Percentiles rank a stretch among this genome's conserved stretches.
Conservation (phyloP, 2,113 vertebrate species). For the Vireo altiloquus region DNA sequence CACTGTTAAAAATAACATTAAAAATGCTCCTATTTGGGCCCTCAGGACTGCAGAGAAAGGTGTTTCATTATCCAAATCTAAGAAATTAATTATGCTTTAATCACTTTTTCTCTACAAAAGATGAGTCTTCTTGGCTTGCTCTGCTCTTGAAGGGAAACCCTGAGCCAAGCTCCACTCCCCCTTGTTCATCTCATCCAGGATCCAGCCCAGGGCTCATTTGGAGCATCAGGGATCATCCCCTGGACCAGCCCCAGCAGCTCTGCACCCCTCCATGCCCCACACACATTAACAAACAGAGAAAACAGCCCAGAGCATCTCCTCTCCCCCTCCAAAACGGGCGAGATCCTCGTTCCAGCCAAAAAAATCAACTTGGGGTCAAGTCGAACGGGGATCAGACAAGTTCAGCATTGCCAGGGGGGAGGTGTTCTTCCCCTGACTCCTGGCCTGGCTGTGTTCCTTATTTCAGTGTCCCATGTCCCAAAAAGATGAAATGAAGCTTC, state of each 20-base stretch:
- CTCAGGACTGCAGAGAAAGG: not conserved
- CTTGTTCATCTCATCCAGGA: not conserved
- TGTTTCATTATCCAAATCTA: not conserved
- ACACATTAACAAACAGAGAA: fast-evolving
- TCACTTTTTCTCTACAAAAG: not conserved
- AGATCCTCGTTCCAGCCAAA: not conserved
- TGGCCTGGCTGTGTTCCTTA: too few relatives aligned
- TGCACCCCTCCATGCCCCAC: not conserved
- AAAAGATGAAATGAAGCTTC: too few relatives aligned
- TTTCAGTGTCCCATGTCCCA: too few relatives aligned
- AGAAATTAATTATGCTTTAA: not conserved
- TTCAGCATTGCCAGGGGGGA: not conserved
- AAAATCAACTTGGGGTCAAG: not conserved
- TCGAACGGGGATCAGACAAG: not conserved
- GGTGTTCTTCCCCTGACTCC: too few relatives aligned
- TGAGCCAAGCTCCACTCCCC: not conserved
- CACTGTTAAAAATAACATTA: constrained; percentile 10
- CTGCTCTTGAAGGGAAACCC: not conserved
- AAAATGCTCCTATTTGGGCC: not conserved
- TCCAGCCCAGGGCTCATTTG: fast-evolving
- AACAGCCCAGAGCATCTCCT: not conserved
- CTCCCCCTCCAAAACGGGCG: fast-evolving
- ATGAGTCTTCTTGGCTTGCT: not conserved
- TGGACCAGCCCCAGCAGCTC: not conserved
- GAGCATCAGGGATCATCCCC: not conserved